Base-by-base conservation (phyloP, 2,888 invertebrate genomes). In the Gasteruption jaculator region DNA sequence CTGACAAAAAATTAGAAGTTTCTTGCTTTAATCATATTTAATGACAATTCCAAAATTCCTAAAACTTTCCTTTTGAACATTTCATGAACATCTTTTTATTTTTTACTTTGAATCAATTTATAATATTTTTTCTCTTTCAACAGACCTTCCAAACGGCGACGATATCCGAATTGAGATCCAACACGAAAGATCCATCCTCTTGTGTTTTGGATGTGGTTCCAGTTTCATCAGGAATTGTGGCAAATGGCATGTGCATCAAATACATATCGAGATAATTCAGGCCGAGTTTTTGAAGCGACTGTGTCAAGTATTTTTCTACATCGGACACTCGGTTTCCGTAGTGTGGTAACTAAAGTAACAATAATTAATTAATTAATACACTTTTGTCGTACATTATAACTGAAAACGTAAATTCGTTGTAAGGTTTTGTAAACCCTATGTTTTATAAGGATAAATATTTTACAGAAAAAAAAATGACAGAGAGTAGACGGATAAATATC, bases 221-320 rank as follows among this genome's bases (percentile, higher is more conserved):
- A 10, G 72, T 67, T 26, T 76, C 71, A 54, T 82, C 75, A 53
- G 76, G 76, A 35, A 71, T 61, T 53, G 85, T 80, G 5, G 81
- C 81, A 58, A 86, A 81, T 0, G 89, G 87, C 68, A 82, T 81
- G 58, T 91, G 90, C 44, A 88, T 77, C 19, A 90, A 74, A 61
- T 87, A 89, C 50, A 90, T 75, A 57, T 91, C 89, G 2, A 90
- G 73, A 61, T 88, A 89, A 46, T 77, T 75, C 48, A 85, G 63
- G 49, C 82, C 78, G 37, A 90, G 69, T 27, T 74, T 77, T 38
- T 74, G 60, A 29, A 90, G 69, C 4, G 86, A 87, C 43, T 80
- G 60, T 32, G 78, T 75, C 20, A 86, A 61, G 58, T 80, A 86
- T 50, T 77, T 78, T 49, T 77, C 76, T 1, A 87, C 86, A 49